Base-by-base conservation (phyloP, 1,140 invertebrate genomes). In the Sycophaga agraensis region DNA sequence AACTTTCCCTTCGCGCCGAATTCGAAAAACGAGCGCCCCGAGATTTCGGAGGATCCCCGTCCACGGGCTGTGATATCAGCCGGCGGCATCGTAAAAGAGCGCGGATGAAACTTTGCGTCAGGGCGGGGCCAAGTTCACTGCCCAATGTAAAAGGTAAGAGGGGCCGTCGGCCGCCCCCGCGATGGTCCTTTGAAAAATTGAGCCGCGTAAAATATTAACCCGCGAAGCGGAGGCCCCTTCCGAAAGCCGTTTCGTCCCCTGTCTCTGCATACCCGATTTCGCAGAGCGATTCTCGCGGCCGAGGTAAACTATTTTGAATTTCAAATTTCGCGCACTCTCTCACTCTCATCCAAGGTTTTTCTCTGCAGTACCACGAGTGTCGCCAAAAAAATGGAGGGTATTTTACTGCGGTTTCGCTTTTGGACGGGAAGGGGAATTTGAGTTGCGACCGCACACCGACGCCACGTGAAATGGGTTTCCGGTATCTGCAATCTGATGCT, bases 301-400 rank as follows among this genome's bases (percentile, higher is more conserved):
- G 60, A 69, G 70, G 66, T 73, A 71, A 73, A 70, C 68, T 75
- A 66, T 70, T 75, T 72, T 75, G 72, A 72, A 75, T 68, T 75
- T 73, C 69, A 73, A 73, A 75, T 75, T 59, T 59, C 48, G 58
- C 54, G 45, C 51, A 48, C 28, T n/a, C n/a, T n/a, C n/a, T n/a
- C n/a, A n/a, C n/a, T n/a, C n/a, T n/a, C n/a, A n/a, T n/a, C n/a
- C n/a, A n/a, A n/a, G n/a, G n/a, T n/a, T 35, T 35, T 50, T 50
- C 48, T 2, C 2, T 16, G 54, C 65, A 67, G 66, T 68, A 67
- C 67, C n/a, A n/a, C 28, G 4, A 31, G 28, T 31, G 11, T 31
- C 64, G 63, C 60, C 65, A 66, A 66, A 70, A 71, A 70, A 68
- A 69, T 55, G 64, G 68, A 43, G 19, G 24, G 7, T 28, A 31